phyloP scores from a whole-genome alignment of 1,140 invertebrate genomes.

The Hetaerina americana region DNA sequence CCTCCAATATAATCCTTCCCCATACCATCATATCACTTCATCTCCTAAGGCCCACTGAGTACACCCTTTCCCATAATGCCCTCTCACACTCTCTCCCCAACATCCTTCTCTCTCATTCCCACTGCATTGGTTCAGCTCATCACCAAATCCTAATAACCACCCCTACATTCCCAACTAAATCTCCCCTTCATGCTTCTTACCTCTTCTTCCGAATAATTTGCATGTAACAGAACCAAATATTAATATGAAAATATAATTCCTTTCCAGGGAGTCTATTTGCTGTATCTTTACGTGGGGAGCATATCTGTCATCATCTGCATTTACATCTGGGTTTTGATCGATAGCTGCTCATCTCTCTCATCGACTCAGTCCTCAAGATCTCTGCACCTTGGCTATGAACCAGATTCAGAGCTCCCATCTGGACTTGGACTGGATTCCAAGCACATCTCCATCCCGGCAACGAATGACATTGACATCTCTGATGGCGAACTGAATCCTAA shows the following conservation, averaged over 20 bases:
- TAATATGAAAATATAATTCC: conserved; percentile 15
- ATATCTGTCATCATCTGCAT: conserved; percentile 49
- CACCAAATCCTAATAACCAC: too few species aligned
- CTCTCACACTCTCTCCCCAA: too few species aligned
- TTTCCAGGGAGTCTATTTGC: conserved; percentile 44
- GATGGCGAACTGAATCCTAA: neutral
- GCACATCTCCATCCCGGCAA: neutral
- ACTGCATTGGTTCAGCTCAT: too few species aligned
- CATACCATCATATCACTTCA: too few species aligned
- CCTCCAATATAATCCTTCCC: too few species aligned
- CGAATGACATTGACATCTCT: neutral
- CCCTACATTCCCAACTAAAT: too few species aligned
- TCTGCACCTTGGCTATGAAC: neutral
- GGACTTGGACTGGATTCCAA: neutral
- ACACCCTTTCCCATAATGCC: too few species aligned
- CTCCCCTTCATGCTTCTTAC: too few species aligned
- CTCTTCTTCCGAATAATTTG: too few species aligned
- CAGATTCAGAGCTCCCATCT: neutral
- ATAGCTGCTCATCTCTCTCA: conserved; percentile 35
- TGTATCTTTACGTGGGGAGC: conserved; percentile 49
- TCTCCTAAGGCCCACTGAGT: too few species aligned
- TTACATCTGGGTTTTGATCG: conserved; percentile 46
- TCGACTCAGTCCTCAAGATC: neutral
- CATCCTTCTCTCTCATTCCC: too few species aligned
- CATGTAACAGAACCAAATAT: neutral